These are phyloP conservation scores for Siderastrea siderea DNA, from an alignment of 92 coral and sea anemone species.

Conservation along the genomic window DNA sequence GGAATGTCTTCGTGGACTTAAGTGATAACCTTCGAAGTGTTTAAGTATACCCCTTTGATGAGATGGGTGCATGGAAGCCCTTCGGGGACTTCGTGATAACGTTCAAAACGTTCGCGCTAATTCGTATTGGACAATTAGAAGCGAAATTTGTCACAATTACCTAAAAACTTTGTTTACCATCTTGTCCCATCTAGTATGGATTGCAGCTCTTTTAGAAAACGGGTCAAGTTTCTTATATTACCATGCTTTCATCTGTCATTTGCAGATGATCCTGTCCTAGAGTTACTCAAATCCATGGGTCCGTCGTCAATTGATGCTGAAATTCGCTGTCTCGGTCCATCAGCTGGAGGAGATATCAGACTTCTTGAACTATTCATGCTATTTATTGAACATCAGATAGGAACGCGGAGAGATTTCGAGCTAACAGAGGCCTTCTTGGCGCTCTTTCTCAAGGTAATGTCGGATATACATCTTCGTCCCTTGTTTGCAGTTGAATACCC, in stretches of 20 bases:
- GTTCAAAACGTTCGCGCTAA: too few species aligned
- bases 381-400: constrained; percentile 81
- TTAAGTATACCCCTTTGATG: too few species aligned
- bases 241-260: not conserved
- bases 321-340: constrained; percentile 89
- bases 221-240: too few species aligned
- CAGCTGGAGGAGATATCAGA: constrained; percentile 87
- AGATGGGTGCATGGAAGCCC: too few species aligned
- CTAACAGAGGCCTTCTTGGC: constrained; percentile 91
- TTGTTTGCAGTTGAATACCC: not conserved
- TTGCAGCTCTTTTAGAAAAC: not conserved
- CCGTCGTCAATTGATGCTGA: constrained; percentile 96
- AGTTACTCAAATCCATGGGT: constrained; percentile 82
- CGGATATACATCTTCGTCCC: not conserved
- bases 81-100: too few species aligned
- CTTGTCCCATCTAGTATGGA: not conserved
- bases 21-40: too few species aligned
- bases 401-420: constrained; percentile 88
- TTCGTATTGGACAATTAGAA: too few species aligned
- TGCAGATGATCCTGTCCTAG: constrained; percentile 82
- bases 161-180: too few species aligned
- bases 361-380: constrained; percentile 89
- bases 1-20: too few species aligned
- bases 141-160: too few species aligned
- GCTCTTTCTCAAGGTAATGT: constrained; percentile 87